A percentile compares a stretch with the other conserved stretches of the same genome.
phyloP scores from a whole-genome alignment of 1,140 invertebrate species.

The Drosophila orosa region DNA sequence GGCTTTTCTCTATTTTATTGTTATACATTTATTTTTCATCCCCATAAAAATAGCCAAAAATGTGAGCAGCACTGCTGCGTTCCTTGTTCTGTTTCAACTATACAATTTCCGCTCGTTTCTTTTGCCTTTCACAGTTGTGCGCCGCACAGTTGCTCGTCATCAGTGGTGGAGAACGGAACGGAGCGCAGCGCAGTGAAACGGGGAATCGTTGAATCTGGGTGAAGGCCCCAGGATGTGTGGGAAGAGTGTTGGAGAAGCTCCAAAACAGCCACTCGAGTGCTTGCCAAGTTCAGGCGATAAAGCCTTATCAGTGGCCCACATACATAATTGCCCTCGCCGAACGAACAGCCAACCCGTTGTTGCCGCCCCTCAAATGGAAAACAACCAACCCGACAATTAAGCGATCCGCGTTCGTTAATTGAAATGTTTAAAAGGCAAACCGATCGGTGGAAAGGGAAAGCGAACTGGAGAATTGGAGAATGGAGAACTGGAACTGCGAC shows the following conservation, averaged over 20 bases:
- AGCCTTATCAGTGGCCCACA: constrained; percentile 59
- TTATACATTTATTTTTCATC: neutral
- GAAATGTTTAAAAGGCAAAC: constrained; percentile 66
- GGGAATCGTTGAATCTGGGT: constrained; percentile 17
- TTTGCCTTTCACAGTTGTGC: constrained; percentile 41
- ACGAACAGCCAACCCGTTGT: constrained; percentile 49
- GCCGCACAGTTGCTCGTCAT: constrained; percentile 55
- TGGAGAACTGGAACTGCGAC: constrained; percentile 31
- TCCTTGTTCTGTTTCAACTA: constrained; percentile 49
- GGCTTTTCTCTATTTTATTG: too few relatives aligned
- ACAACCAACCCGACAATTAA: constrained; percentile 52
- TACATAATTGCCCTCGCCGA: constrained; percentile 72
- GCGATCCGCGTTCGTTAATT: constrained; percentile 67
- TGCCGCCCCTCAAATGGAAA: constrained; percentile 47
- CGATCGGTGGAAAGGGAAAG: constrained; percentile 41
- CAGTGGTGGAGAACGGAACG: constrained; percentile 56
- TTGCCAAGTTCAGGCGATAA: constrained; percentile 20
- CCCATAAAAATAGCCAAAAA: constrained; percentile 1
- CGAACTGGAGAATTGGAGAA: constrained; percentile 3
- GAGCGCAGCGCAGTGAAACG: constrained; percentile 1
- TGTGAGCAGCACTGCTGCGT: constrained; percentile 14
- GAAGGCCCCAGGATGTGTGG: constrained; percentile 31
- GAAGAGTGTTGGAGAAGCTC: constrained; percentile 7
- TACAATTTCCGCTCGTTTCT: constrained; percentile 45
- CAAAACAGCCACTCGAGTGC: constrained; percentile 1